Base-by-base conservation (phyloP, 2,888 invertebrate genomes). In the Hirtodrosophila cameraria region DNA sequence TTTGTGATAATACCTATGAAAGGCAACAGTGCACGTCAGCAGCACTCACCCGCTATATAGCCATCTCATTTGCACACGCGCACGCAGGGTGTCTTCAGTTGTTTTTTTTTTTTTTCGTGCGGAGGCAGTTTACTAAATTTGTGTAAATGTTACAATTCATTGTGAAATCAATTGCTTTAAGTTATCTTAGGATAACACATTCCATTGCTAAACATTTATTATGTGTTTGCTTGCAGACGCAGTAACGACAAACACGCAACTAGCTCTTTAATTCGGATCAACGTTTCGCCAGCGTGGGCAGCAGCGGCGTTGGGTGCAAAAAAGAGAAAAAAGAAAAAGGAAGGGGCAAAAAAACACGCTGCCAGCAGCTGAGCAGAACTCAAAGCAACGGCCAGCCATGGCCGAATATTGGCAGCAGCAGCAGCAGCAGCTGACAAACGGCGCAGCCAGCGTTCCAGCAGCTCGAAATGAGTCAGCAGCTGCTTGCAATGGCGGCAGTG, bases 371-470 rank as follows among this genome's bases (percentile, higher is more conserved):
- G 20, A 50, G 55, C 53, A 39, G 41, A 41, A 23, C 8, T 27
- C 15, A 23, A 33, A 25, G 31, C 15, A 43, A 35, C 2, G 54
- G 38, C 53, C 42, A 50, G 63, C 52, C 39, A 83, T 78, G 87
- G 78, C 75, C 23, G 82, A 86, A 33, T 84, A 81, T 57, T 77
- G 76, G 82, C 76, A 64, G 15, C 63, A 62, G 23, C 63, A 67
- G 11, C 45, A 35, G 15, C 42, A 13, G 35, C 38, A 30, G 42
- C 30, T 50, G 25, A 31, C 58, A 15, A 74, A 70, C 20, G 57
- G 61, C 16, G 38, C 45, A 4, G 38, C 42, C 5, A 42, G 8
- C 50, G 50, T 35, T 27, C 15, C 59, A 13, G 20, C 55, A 3
- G 18, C 20, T 9, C 18, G 15, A 23, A 41, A 59, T 49, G 45